Evolutionary conservation across 1,140 invertebrate genomes (phyloP), one percentile per base, ranked within the genome.

Genomic region (Drosophila asahinai): DNA sequence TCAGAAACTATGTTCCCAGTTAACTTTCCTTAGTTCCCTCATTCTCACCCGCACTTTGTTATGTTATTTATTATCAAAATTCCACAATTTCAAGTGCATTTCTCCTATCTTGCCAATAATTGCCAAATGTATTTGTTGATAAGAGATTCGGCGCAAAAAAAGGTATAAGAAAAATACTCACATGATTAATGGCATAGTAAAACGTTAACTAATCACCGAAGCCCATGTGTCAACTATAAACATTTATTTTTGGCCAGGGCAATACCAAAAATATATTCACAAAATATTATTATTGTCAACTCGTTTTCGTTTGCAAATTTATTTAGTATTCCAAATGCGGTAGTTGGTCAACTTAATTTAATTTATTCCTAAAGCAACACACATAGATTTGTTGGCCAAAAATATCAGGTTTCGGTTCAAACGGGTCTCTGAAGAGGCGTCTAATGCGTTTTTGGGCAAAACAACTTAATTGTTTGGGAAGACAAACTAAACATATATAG

Each of bases 41-140:
- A 70, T 70, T 49, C 19, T 15, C 22, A 0, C 2, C 17, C 64
- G 9, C 11, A 48, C 15, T 30, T 72, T n/a, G 9, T 11, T 61
- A 12, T 11, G 30, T 40, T 36, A 45, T 49, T 42, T 36, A 42
- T 74, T 86, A 78, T 86, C 74, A 57, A 25, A 54, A 54, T 66
- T 61, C 42, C 57, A 27, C 11, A 12, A 57, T 52, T 77, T 84
- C 77, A 62, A 84, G 81, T 80, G 81, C 77, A 84, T 36, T 83
- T 48, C 27, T 19, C 77, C 59, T 87, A 87, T 87, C 83, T 73
- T 47, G 30, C 33, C 33, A 65, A 51, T 61, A 77, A 83, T 83
- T 87, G 62, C 48, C 59, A 49, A 86, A 86, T 73, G 57, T 77
- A 72, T 86, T 75, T 64, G 40, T 22, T 80, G 82, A 86, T 86